Base-by-base conservation (phyloP, 2,888 invertebrate species). In the Bombylius major region DNA sequence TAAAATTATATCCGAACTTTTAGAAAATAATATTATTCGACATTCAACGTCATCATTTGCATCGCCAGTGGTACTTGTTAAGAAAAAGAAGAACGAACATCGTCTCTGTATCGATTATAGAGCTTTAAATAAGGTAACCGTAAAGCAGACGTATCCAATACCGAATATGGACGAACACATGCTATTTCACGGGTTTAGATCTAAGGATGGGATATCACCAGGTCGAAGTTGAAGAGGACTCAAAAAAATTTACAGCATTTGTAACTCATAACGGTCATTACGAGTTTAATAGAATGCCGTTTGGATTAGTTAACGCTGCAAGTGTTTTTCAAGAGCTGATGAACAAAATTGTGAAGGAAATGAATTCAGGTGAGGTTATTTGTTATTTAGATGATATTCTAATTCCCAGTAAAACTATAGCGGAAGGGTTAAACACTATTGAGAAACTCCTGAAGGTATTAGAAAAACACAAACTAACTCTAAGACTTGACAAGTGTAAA, bases 311-410 rank as follows among this genome's bases (percentile, higher is more conserved):
- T 1, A 50, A 50, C 13, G 50, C 34, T 13, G 36, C 50, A 9
- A 34, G 50, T 13, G 50, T 23, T 23, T 23, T 23, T 23, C 23
- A 23, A 23, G 23, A 23, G 23, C 23, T 23, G 23, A 23, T 23
- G 32, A 50, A 50, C 36, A 50, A 50, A n/a, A 23, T 50, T 12
- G 13, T 34, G 4, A 8, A 9, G 7, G 11, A 14, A 13, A n/a
- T 50, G 50, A n/a, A 23, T 5, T 6, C 50, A 1, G 58, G 56
- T 6, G 50, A 34, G 14, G 50, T 9, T 5, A 33, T 34, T 1
- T 33, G 13, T 34, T 64, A 59, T 46, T 46, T 61, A n/a, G 58
- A 62, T 32, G 60, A 61, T 34, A 53, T 63, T 4, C 55, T 59
- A 5, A 53, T 62, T 1, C 59, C 62, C 1, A 62, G 58, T 33